These are phyloP conservation scores for Tilapia sparmanii DNA, from an alignment of 2,113 vertebrate species.

Conservation along the genomic window DNA sequence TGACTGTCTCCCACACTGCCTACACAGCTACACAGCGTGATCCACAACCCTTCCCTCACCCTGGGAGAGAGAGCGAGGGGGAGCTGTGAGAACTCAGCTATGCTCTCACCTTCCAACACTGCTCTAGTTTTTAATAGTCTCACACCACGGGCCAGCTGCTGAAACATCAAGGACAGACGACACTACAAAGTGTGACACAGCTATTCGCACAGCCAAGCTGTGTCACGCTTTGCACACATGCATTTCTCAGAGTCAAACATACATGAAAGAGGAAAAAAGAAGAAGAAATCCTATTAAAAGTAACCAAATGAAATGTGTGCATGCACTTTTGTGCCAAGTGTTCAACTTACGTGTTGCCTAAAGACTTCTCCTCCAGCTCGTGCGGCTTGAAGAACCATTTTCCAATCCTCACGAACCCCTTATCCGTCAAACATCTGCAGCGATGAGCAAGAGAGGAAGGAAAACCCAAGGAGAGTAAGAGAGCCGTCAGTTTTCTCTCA, in stretches of 20 bases:
- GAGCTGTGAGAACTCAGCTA: slow-evolving; percentile 8
- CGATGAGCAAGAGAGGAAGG: background rate
- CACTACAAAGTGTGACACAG: slow-evolving; percentile 13
- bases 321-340: background rate
- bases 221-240: background rate
- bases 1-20: slow-evolving; percentile 39
- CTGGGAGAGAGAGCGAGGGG: background rate
- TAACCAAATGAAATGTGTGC: background rate
- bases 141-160: slow-evolving; percentile 22
- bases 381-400: slow-evolving; percentile 97
- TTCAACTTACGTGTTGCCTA: slow-evolving; percentile 85
- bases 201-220: background rate
- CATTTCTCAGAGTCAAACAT: background rate
- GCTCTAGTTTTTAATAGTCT: slow-evolving; percentile 32
- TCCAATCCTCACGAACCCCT: slow-evolving; percentile 91
- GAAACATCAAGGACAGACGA: slow-evolving; percentile 19
- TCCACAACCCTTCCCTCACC: background rate
- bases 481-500: background rate
- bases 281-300: background rate
- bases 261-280: background rate
- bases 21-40: slow-evolving; percentile 29
- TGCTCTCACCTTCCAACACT: slow-evolving; percentile 31
- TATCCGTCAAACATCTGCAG: slow-evolving; percentile 93
- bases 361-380: slow-evolving; percentile 86
- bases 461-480: background rate